Base-by-base conservation (phyloP, 2,888 invertebrate species). In the Microctonus brassicae region DNA sequence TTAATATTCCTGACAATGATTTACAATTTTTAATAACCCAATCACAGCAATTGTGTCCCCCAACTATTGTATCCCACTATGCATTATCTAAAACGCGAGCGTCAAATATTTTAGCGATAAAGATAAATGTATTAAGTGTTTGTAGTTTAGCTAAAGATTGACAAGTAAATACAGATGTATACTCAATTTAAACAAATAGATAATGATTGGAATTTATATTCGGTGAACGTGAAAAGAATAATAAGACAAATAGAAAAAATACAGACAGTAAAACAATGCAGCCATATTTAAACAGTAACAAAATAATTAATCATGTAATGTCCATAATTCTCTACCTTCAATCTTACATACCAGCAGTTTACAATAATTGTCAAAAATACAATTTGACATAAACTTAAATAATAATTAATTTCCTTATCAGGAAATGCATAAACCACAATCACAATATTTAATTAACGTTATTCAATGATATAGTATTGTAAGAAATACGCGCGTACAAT, bases 111-210 rank as follows among this genome's bases (percentile, higher is more conserved):
- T 58, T 62, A 72, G 70, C 33, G 69, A 62, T 65, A 55, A 69
- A 62, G 24, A 84, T 86, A 85, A 84, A 84, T 86, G 86, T 87
- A 85, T 81, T 87, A 84, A 85, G 84, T 87, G 87, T 87, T 82
- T 78, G 85, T 86, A 87, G 87, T 81, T 80, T 87, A 87, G 86
- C 81, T 82, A 85, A 86, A 84, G 83, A 82, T 80, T 83, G 70
- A 75, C 11, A 64, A 70, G 26, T 69, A 57, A 70, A 61, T 69
- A 29, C 61, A 82, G 82, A 83, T 84, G 84, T 84, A 84, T 86
- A 83, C 81, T 85, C 82, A 80, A 81, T 82, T 76, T 74, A 65
- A 64, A 42, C 60, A 79, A 77, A 61, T 53, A 57, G 24, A 73
- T 61, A 70, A 76, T 73, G 78, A 81, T 79, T 78, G 80, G 77